Percentiles rank a stretch among this genome's conserved stretches.
Conservation (phyloP, 1,140 invertebrate species). For the Radopholus similis region DNA sequence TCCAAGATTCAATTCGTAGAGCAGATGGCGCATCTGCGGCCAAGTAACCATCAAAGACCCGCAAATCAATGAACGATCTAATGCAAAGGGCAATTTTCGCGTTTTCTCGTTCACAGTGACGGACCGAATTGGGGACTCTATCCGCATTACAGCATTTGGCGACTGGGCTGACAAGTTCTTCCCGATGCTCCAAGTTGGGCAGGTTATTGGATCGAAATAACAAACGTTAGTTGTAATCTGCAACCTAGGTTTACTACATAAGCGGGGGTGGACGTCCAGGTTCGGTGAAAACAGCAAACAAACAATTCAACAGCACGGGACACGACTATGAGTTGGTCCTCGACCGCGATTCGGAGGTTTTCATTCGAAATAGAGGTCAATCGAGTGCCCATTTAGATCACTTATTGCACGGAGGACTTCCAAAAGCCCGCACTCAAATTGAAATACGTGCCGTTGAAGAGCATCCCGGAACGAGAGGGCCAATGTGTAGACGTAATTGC, state of each 20-base stretch:
- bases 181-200: constrained; percentile 77
- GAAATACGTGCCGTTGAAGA: constrained; percentile 24
- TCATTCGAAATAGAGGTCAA: background rate
- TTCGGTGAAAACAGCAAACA: constrained; percentile 82
- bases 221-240: constrained; percentile 5
- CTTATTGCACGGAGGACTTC: constrained; percentile 30
- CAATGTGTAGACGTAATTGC: constrained; percentile 75
- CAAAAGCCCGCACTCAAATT: constrained; percentile 30
- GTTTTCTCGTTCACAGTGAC: constrained; percentile 85
- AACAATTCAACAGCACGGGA: constrained; percentile 76
- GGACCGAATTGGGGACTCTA: constrained; percentile 84
- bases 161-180: constrained; percentile 83
- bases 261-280: constrained; percentile 63
- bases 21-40: constrained; percentile 86
- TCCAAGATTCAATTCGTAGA: constrained; percentile 10
- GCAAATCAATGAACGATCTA: constrained; percentile 78
- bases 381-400: background rate
- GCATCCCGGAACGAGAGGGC: constrained; percentile 23
- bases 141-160: constrained; percentile 87
- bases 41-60: constrained; percentile 77
- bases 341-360: constrained; percentile 67
- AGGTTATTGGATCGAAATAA: constrained; percentile 53
- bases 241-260: constrained; percentile 76
- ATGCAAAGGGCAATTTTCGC: constrained; percentile 84
- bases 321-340: constrained; percentile 96